A percentile compares a stretch with the other conserved stretches of the same genome.
Evolutionary conservation across 2,888 invertebrate species (phyloP).

Genomic region (Parthenolecanium corni): DNA sequence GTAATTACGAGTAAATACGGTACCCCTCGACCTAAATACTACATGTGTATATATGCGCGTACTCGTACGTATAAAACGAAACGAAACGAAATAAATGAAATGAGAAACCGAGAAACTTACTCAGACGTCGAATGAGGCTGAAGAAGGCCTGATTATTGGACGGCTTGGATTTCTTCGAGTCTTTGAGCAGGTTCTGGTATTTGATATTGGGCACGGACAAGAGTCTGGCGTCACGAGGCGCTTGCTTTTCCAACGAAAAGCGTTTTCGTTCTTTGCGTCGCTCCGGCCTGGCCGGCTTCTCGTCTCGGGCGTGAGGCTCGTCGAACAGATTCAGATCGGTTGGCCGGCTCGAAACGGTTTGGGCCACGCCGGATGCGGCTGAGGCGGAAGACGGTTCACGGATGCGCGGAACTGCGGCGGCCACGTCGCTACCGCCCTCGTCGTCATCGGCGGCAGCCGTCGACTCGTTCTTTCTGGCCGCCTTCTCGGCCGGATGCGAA

Average conservation of each 20-base stretch:
- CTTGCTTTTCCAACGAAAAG: slow-evolving; percentile 34
- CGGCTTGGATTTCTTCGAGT: slow-evolving; percentile 41
- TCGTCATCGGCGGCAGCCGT: slow-evolving; percentile 31
- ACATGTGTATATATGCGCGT: too few relatives aligned
- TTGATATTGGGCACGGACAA: slow-evolving; percentile 63
- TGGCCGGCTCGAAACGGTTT: slow-evolving; percentile 43
- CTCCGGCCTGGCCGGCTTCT: slow-evolving; percentile 39
- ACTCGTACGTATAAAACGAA: too few relatives aligned
- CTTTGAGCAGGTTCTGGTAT: slow-evolving; percentile 40
- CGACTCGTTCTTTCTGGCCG: not conserved
- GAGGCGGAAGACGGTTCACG: slow-evolving; percentile 8
- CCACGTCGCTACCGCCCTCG: slow-evolving; percentile 33
- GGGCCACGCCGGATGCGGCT: slow-evolving; percentile 13
- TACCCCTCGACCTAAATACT: too few relatives aligned
- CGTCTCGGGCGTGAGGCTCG: slow-evolving; percentile 38
- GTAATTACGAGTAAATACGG: too few relatives aligned
- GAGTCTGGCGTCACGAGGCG: slow-evolving; percentile 50
- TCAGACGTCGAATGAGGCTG: slow-evolving; percentile 70
- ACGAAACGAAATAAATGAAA: too few relatives aligned
- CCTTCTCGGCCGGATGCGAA: slow-evolving; percentile 41
- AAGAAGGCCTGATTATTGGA: slow-evolving; percentile 45
- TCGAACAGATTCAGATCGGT: slow-evolving; percentile 52
- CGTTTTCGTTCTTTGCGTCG: slow-evolving; percentile 33
- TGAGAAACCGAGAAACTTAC: slow-evolving; percentile 47
- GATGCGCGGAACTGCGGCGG: slow-evolving; percentile 17